Conservation (phyloP, 2,797 vertebrate genomes). For the Mus minutoides region DNA sequence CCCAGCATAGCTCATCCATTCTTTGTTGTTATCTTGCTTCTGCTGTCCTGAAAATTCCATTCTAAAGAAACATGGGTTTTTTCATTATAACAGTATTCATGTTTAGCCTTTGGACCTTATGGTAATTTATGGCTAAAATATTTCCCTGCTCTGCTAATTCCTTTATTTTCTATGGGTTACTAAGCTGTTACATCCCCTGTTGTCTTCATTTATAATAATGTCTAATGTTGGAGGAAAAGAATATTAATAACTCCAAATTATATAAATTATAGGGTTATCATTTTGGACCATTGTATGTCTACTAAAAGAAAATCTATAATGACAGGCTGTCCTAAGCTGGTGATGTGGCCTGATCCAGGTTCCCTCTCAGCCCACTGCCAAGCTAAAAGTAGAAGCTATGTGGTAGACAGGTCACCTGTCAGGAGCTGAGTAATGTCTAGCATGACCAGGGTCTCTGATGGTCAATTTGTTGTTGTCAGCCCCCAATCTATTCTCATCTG, state of each 20-base stretch:
- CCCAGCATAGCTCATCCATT: not conserved
- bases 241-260: conserved; percentile 18
- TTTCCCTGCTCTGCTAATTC: not conserved
- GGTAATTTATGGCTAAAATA: conserved; percentile 15
- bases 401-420: conserved; percentile 51
- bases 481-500: conserved; percentile 61
- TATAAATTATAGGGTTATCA: not conserved
- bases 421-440: conserved; percentile 54
- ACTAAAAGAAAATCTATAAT: not conserved
- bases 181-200: not conserved
- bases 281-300: not conserved
- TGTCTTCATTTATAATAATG: not conserved
- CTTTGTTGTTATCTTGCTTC: conserved; percentile 21
- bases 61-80: not conserved
- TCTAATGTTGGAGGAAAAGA: not conserved
- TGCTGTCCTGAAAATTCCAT: conserved; percentile 29
- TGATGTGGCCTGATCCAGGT: not conserved
- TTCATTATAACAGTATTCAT: not conserved
- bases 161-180: not conserved
- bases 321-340: not conserved
- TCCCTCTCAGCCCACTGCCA: not conserved
- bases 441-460: conserved; percentile 26
- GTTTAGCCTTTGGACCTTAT: not conserved
- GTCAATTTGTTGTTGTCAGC: conserved; percentile 72
- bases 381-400: not conserved